Base-by-base conservation (phyloP, 2,888 invertebrate species). In the Trachelus tabidus region DNA sequence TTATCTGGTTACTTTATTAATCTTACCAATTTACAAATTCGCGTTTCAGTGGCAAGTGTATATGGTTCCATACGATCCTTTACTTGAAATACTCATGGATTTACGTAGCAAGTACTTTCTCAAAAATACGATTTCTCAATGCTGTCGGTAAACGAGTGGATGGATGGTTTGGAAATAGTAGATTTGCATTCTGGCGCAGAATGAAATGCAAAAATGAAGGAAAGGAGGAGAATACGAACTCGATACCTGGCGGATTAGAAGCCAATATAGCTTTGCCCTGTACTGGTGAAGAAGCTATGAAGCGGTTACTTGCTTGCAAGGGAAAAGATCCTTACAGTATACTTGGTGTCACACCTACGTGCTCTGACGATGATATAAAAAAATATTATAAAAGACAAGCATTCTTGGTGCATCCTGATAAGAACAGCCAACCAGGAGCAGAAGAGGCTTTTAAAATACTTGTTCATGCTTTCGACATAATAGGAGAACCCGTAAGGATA, bases 381-480 rank as follows among this genome's bases (percentile, higher is more conserved):
- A 96, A 97, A 86, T 98, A 98, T 93, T 98, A 98, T 92, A 96
- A 98, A 88, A 94, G 96, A 86, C 98, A 98, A 92, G 98, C 98
- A 12, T 96, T 98, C 87, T 93, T 98, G 69, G 98, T 98, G 68
- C 98, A 98, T 92, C 98, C 98, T 0, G 98, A 98, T 90, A 98
- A 98, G 92, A 98, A 98, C 92, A 96, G 96, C 88, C 97, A 97
- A 90, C 97, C 98, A 6, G 98, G 98, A 40, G 98, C 98, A 0
- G 98, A 98, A 89, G 98, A 98, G 92, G 98, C 98, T 68, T 98
- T 98, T 92, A 98, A 98, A 93, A 98, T 98, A 89, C 93, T 98
- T 83, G 98, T 97, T 87, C 97, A 98, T 89, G 98, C 98, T 11
- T 98, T 98, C 92, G 98, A 98, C 91, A 95, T 98, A 90, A 97